A percentile compares a stretch with the other conserved stretches of the same genome.
Evolutionary conservation across 2,797 vertebrate species (phyloP).

Genomic region (Darevskia mixta): DNA sequence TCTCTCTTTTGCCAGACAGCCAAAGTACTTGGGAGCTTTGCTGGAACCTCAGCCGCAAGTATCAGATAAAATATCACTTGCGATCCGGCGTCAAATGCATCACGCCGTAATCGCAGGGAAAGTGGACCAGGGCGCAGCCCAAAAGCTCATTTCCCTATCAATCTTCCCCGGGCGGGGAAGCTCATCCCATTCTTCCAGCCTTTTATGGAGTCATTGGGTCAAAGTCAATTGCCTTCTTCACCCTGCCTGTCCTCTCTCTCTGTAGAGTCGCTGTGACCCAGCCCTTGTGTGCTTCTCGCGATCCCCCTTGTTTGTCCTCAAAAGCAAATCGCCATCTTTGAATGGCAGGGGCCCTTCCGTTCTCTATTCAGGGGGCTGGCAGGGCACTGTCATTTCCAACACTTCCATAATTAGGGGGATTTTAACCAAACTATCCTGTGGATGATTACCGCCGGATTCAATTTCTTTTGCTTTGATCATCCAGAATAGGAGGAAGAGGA

Average conservation of each 20-base stretch:
- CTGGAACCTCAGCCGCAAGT: neutral
- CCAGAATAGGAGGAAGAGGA: conserved; percentile 63
- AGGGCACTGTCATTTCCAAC: conserved; percentile 73
- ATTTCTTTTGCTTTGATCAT: conserved; percentile 76
- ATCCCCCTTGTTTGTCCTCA: conserved; percentile 5
- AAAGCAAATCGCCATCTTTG: conserved; percentile 29
- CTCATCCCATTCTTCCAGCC: neutral
- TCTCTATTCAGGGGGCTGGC: conserved; percentile 67
- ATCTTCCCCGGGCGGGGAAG: neutral
- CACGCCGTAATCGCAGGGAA: conserved; percentile 26
- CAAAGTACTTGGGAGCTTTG: neutral
- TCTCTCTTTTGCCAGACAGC: neutral
- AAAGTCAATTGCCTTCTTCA: neutral
- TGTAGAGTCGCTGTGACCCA: neutral
- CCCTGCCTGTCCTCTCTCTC: neutral
- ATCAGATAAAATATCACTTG: conserved; percentile 22
- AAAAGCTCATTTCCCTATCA: neutral
- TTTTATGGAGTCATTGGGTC: neutral
- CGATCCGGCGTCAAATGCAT: neutral
- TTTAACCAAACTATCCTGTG: conserved; percentile 77
- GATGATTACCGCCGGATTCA: conserved; percentile 77
- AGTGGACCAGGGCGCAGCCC: conserved; percentile 16
- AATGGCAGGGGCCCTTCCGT: conserved; percentile 65
- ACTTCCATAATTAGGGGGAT: conserved; percentile 79
- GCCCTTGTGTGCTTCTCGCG: neutral